phyloP scores from a whole-genome alignment of 2,797 vertebrate genomes.

The Sarcoramphus papa region DNA sequence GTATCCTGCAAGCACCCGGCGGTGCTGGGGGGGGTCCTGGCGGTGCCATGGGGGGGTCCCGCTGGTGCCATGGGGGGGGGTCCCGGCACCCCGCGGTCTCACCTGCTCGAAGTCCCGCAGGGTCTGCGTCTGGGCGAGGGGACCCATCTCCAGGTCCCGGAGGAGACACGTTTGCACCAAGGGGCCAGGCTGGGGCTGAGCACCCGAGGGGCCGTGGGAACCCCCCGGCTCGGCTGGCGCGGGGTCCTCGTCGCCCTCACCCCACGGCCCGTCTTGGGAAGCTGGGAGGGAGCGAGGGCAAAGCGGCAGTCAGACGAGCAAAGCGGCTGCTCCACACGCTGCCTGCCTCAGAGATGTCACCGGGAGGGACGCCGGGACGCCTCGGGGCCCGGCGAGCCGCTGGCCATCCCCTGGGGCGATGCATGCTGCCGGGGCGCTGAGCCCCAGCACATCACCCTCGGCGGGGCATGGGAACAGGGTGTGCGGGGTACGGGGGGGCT shows the following conservation, averaged over 20 bases:
- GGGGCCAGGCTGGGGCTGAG: constrained; percentile 32
- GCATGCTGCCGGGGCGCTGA: neutral
- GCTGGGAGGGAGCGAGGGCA: neutral
- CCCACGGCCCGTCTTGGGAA: constrained; percentile 61
- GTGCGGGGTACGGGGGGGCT: accelerated
- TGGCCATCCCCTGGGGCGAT: neutral
- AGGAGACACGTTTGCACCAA: constrained; percentile 77
- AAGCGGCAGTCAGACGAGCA: neutral
- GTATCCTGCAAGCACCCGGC: neutral
- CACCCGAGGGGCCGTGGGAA: neutral
- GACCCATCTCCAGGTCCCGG: constrained; percentile 79
- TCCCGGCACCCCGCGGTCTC: neutral
- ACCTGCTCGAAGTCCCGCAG: constrained; percentile 90
- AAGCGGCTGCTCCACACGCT: neutral
- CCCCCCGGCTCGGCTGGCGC: neutral
- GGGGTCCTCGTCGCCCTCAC: constrained; percentile 72
- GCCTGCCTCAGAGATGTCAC: neutral
- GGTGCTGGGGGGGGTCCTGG: neutral
- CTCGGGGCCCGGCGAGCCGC: neutral
- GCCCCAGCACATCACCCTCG: neutral
- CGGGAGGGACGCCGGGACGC: accelerated
- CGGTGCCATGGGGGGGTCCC: neutral
- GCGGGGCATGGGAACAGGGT: neutral
- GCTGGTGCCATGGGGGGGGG: accelerated
- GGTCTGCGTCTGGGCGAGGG: constrained; percentile 81